These are phyloP conservation scores for Samia ricini DNA, from an alignment of 1,140 invertebrate species.

Conservation along the genomic window DNA sequence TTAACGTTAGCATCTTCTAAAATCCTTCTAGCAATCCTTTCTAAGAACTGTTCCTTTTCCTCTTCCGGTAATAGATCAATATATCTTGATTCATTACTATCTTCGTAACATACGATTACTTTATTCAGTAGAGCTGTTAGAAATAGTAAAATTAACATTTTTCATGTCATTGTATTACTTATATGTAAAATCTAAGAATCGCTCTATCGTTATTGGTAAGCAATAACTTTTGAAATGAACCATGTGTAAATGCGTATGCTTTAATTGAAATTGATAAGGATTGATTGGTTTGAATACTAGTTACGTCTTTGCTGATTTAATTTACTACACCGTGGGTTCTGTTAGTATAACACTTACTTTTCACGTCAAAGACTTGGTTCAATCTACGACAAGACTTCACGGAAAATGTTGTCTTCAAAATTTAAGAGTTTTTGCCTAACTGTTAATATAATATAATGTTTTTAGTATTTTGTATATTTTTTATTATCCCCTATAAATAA, in stretches of 20 bases:
- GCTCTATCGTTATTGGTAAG: slow-evolving; percentile 7
- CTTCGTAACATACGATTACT: slow-evolving; percentile 9
- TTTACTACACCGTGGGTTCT: background rate
- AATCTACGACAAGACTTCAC: too few relatives aligned
- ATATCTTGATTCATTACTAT: slow-evolving; percentile 46
- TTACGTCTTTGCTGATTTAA: background rate
- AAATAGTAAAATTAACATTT: slow-evolving; percentile 20
- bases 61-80: slow-evolving; percentile 55
- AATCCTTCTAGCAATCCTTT: slow-evolving; percentile 10
- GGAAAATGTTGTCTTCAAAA: too few relatives aligned
- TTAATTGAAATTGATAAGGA: slow-evolving; percentile 7
- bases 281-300: background rate
- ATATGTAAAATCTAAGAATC: background rate
- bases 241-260: background rate
- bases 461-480: too few relatives aligned
- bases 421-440: too few relatives aligned
- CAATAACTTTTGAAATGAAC: slow-evolving; percentile 10
- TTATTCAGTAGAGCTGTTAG: slow-evolving; percentile 14
- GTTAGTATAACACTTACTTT: background rate
- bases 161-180: slow-evolving; percentile 23
- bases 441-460: too few relatives aligned
- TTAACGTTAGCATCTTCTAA: slow-evolving; percentile 42
- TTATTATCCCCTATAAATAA: too few relatives aligned
- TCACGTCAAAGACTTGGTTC: too few relatives aligned
- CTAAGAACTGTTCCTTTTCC: slow-evolving; percentile 51